These are phyloP conservation scores for Glaucidium brasilianum DNA, from an alignment of 2,113 vertebrate species.

Conservation along the genomic window DNA sequence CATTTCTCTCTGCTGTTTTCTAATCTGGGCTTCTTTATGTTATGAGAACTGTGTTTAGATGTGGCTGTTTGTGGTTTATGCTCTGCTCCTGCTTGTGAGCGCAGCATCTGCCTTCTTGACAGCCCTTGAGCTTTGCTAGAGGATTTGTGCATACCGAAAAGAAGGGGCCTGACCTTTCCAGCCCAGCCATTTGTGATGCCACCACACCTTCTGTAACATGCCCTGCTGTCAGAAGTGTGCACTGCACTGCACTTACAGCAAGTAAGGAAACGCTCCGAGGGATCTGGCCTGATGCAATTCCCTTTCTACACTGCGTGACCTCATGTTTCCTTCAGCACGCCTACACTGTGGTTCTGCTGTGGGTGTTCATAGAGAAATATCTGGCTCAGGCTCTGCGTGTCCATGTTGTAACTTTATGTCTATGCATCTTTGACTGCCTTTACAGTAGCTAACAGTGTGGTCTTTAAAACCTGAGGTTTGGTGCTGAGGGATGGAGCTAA, in stretches of 20 bases:
- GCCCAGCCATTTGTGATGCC: background rate
- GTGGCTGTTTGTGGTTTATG: background rate
- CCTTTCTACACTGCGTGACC: background rate
- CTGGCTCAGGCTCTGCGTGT: background rate
- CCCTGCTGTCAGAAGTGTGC: background rate
- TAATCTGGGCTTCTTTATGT: background rate
- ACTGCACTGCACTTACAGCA: background rate
- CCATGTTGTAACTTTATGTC: background rate
- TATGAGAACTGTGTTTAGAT: background rate
- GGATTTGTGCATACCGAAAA: background rate
- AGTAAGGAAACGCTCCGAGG: background rate
- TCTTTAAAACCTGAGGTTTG: background rate
- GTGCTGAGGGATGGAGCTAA: background rate
- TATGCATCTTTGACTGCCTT: background rate
- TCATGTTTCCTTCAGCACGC: background rate
- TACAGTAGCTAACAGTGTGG: background rate
- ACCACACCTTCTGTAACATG: background rate
- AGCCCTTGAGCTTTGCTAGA: background rate
- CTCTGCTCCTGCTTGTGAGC: fast-evolving
- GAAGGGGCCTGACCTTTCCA: background rate
- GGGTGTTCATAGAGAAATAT: background rate
- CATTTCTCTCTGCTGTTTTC: background rate
- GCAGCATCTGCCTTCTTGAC: background rate
- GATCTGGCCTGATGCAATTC: background rate
- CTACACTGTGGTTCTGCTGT: background rate